Percentiles rank a stretch among this genome's conserved stretches.
phyloP scores from a whole-genome alignment of 1,140 invertebrate genomes.

The Drosophila willistoni region DNA sequence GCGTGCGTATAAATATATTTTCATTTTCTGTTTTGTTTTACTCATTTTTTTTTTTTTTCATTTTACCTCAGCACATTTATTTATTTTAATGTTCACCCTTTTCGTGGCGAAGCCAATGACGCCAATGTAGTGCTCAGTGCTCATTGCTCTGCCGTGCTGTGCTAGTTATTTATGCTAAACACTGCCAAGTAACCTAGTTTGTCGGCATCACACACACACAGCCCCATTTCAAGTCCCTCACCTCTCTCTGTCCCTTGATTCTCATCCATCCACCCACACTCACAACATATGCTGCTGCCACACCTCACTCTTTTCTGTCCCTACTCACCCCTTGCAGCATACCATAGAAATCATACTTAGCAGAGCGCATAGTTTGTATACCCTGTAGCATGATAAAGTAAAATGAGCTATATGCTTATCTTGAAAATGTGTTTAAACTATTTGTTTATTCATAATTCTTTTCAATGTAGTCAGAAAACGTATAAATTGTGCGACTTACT shows the following conservation, averaged over 20 bases:
- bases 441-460: too few relatives aligned
- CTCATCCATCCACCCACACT: background rate
- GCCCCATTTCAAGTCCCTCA: background rate
- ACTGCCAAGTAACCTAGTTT: slow-evolving; percentile 77
- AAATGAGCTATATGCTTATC: background rate
- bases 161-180: slow-evolving; percentile 75
- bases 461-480: too few relatives aligned
- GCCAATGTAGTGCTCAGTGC: slow-evolving; percentile 6
- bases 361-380: slow-evolving; percentile 65
- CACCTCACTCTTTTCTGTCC: too few relatives aligned
- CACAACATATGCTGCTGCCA: background rate
- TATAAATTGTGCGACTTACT: too few relatives aligned
- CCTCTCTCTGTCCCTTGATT: background rate
- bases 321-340: slow-evolving; percentile 1
- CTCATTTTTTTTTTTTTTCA: background rate
- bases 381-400: background rate
- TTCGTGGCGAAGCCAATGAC: slow-evolving; percentile 45
- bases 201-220: slow-evolving; percentile 20
- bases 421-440: too few relatives aligned
- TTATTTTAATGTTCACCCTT: slow-evolving; percentile 64
- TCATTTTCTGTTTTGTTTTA: slow-evolving; percentile 6
- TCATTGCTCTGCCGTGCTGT: slow-evolving; percentile 47
- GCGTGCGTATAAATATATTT: background rate
- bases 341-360: slow-evolving; percentile 58
- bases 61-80: slow-evolving; percentile 35